These are phyloP conservation scores for Varanus komodoensis DNA, from an alignment of 2,113 vertebrate genomes.

Conservation along the genomic window DNA sequence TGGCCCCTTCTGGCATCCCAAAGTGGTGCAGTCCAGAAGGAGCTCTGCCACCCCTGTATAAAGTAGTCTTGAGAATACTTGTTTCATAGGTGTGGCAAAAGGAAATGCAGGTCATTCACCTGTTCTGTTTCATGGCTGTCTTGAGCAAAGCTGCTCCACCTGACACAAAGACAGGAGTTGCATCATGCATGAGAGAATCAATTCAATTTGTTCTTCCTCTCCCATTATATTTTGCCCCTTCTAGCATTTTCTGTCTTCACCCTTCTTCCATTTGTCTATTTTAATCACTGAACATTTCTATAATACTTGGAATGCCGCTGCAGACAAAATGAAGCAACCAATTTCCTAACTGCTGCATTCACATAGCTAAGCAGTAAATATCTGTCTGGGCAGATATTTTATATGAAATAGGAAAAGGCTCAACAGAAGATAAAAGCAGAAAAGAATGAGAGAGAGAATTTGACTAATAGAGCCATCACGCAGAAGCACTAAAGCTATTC, in stretches of 20 bases:
- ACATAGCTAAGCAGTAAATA: constrained; percentile 22
- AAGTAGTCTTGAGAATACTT: background rate
- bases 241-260: constrained; percentile 4
- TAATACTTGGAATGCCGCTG: background rate
- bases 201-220: background rate
- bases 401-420: background rate
- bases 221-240: background rate
- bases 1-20: background rate
- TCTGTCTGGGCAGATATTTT: background rate
- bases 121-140: background rate
- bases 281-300: constrained; percentile 14
- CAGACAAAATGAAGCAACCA: background rate
- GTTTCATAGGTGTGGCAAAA: background rate
- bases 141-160: background rate
- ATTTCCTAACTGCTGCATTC: background rate
- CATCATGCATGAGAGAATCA: background rate
- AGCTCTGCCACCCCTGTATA: background rate
- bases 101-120: background rate
- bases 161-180: background rate
- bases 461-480: constrained; percentile 21
- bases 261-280: constrained; percentile 10
- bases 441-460: background rate
- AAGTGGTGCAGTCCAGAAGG: background rate
- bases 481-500: background rate
- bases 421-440: background rate